phyloP scores from a whole-genome alignment of 2,888 invertebrate species.

The Exephanes ischioxanthus region DNA sequence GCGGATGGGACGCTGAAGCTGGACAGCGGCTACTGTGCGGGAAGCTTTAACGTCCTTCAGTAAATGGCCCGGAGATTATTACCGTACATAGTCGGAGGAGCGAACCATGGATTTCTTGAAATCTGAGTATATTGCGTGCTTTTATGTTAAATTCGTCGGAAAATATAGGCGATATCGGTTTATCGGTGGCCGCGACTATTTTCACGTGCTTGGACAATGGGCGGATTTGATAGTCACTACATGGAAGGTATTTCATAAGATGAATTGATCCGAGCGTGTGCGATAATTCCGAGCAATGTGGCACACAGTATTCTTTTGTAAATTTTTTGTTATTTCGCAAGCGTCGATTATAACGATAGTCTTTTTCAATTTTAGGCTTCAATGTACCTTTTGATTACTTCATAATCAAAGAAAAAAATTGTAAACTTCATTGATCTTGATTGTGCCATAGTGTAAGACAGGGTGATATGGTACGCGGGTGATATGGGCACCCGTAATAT shows the following conservation, averaged over 20 bases:
- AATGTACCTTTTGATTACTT: too few species aligned
- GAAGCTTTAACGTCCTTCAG: conserved; percentile 41
- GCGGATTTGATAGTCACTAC: neutral
- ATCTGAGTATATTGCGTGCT: neutral
- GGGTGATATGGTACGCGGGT: too few species aligned
- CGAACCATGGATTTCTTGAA: conserved; percentile 13
- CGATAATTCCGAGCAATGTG: neutral
- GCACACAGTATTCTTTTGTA: too few species aligned
- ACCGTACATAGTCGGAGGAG: conserved; percentile 19
- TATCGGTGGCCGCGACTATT: neutral
- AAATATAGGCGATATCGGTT: conserved; percentile 16
- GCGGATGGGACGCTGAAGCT: neutral
- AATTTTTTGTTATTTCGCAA: too few species aligned
- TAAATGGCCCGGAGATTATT: conserved; percentile 46
- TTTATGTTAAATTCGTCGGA: conserved; percentile 39
- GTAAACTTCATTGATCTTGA: too few species aligned
- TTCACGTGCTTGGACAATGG: neutral
- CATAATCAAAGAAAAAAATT: too few species aligned
- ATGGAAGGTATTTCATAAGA: neutral
- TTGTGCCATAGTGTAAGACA: too few species aligned
- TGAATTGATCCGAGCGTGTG: neutral
- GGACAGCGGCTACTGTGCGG: neutral
- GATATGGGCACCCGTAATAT: too few species aligned
- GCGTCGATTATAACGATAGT: too few species aligned
- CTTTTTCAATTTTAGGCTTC: too few species aligned